Percentiles rank a stretch among this genome's conserved stretches.
These are phyloP conservation scores for Drosophila multiciliata DNA, from an alignment of 2,888 invertebrate species.

Conservation along the genomic window DNA sequence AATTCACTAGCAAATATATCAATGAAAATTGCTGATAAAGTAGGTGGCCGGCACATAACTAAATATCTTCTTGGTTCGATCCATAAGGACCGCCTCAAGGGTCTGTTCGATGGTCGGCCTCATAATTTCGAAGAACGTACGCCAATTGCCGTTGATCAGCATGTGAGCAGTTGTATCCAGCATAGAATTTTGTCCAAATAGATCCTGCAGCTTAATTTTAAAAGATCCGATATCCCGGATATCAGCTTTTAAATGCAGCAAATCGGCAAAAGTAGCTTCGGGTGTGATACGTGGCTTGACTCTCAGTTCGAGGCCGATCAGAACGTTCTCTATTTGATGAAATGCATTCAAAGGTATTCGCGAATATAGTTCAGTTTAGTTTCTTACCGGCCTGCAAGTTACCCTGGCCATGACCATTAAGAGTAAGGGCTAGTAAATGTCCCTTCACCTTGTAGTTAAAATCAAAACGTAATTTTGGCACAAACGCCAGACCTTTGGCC, in stretches of 20 bases:
- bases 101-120: slow-evolving; percentile 88
- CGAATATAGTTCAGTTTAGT: background rate
- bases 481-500: slow-evolving; percentile 80
- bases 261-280: slow-evolving; percentile 87
- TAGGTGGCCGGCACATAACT: slow-evolving; percentile 87
- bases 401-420: slow-evolving; percentile 87
- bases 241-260: slow-evolving; percentile 87
- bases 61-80: slow-evolving; percentile 88
- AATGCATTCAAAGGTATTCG: background rate
- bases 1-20: background rate
- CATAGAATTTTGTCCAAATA: slow-evolving; percentile 85
- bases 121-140: slow-evolving; percentile 88
- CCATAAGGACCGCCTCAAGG: slow-evolving; percentile 88
- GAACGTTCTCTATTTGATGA: slow-evolving; percentile 47
- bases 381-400: slow-evolving; percentile 88
- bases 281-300: slow-evolving; percentile 39
- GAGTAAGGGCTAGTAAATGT: slow-evolving; percentile 88
- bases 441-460: slow-evolving; percentile 88
- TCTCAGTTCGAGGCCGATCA: slow-evolving; percentile 30
- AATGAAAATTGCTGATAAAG: slow-evolving; percentile 56
- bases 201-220: slow-evolving; percentile 88
- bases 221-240: slow-evolving; percentile 87
- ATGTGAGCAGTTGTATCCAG: slow-evolving; percentile 88
- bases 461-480: slow-evolving; percentile 88
- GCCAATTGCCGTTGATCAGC: slow-evolving; percentile 90